Evolutionary conservation across 2,113 vertebrate genomes (phyloP).

Genomic region (Esox niger): DNA sequence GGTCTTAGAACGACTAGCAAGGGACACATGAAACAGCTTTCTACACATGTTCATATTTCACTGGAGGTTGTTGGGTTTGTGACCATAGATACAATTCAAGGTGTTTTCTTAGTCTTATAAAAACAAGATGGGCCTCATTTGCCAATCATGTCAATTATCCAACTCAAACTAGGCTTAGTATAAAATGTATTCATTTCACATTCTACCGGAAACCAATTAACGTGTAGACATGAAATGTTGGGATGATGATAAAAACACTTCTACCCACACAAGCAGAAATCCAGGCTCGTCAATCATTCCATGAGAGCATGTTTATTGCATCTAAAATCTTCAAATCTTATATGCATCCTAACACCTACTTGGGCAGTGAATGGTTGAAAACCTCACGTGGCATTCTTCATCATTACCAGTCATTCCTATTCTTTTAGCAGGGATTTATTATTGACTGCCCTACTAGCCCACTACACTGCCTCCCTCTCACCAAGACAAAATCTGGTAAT

Average conservation of each 20-base stretch:
- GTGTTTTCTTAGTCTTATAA: slow-evolving; percentile 24
- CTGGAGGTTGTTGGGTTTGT: slow-evolving; percentile 23
- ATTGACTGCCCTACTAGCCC: slow-evolving; percentile 9
- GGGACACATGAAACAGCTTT: slow-evolving; percentile 13
- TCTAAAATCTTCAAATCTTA: not conserved
- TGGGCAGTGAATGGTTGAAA: slow-evolving; percentile 15
- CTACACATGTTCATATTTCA: slow-evolving; percentile 12
- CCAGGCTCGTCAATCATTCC: no score
- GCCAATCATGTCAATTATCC: not conserved
- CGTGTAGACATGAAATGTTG: no score
- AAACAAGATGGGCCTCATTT: slow-evolving; percentile 8
- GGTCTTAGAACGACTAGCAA: slow-evolving; percentile 37
- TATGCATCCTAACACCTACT: not conserved
- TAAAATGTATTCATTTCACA: no score
- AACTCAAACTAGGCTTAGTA: not conserved
- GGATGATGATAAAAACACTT: no score
- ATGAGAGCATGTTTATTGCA: no score
- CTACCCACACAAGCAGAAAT: no score
- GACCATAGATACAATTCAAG: slow-evolving; percentile 34
- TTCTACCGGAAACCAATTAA: no score
- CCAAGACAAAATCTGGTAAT: slow-evolving; percentile 20
- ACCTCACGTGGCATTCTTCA: slow-evolving; percentile 1
- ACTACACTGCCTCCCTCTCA: slow-evolving; percentile 28
- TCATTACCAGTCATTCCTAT: not conserved
- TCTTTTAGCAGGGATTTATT: slow-evolving; percentile 14